These are phyloP conservation scores for Cossypha caffra DNA, from an alignment of 2,797 vertebrate species.

Conservation along the genomic window DNA sequence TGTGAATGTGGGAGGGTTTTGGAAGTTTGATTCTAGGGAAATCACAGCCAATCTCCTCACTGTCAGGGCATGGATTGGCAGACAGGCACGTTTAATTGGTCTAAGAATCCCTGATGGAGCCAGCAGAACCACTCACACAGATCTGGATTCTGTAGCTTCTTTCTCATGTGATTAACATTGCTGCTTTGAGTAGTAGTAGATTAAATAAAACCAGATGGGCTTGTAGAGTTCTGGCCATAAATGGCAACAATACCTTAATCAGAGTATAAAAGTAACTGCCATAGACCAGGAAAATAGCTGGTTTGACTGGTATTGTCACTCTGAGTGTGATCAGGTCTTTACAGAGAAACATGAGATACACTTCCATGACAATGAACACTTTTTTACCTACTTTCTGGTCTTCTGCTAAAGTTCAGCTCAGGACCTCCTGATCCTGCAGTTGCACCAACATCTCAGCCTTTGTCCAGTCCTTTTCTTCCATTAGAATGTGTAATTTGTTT, in stretches of 20 bases:
- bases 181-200: neutral
- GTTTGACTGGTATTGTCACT: neutral
- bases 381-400: neutral
- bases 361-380: neutral
- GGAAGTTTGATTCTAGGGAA: neutral
- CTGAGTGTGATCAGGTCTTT: neutral
- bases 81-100: rapidly evolving
- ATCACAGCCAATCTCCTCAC: neutral
- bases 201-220: neutral
- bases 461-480: neutral
- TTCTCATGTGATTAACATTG: neutral
- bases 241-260: neutral
- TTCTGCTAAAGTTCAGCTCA: neutral
- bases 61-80: rapidly evolving
- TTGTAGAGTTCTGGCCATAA: neutral
- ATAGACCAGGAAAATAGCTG: neutral
- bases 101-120: neutral
- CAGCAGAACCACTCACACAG: neutral
- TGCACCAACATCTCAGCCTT: neutral
- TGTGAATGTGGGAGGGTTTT: neutral
- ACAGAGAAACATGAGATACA: neutral
- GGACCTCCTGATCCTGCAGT: neutral
- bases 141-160: neutral
- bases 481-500: neutral
- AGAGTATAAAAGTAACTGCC: neutral